Percentiles rank a stretch among this genome's conserved stretches.
phyloP scores from a whole-genome alignment of 2,888 invertebrate genomes.

The Leistus spinibarbis region DNA sequence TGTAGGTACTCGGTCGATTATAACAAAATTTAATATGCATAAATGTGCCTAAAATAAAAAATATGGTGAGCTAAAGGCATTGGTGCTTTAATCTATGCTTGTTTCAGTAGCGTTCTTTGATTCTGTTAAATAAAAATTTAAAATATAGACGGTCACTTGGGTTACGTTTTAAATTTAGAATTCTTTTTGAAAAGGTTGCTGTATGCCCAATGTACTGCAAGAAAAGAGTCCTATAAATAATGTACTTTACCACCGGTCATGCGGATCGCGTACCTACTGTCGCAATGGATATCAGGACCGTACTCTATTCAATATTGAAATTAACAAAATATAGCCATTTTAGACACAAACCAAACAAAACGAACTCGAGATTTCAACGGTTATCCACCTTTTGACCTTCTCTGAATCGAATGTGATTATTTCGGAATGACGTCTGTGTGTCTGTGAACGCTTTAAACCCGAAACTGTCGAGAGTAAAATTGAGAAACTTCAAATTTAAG shows the following conservation, averaged over 20 bases:
- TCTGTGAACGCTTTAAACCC: no score
- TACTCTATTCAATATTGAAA: background rate
- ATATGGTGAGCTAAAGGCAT: no score
- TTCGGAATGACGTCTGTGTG: no score
- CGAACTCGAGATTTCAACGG: no score
- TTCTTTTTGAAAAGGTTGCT: background rate
- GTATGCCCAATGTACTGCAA: background rate
- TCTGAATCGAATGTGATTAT: no score
- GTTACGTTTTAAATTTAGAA: background rate
- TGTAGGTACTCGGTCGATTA: no score
- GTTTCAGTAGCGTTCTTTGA: background rate
- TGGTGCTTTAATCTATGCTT: no score
- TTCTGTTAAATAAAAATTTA: background rate
- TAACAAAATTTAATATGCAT: no score
- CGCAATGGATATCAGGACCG: background rate
- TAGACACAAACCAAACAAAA: background rate
- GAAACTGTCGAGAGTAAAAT: no score
- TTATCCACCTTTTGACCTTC: no score
- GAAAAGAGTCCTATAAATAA: background rate
- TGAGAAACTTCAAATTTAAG: no score
- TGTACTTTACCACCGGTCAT: background rate
- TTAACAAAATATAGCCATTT: background rate
- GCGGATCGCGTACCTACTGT: background rate
- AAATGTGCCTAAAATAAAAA: no score
- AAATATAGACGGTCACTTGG: background rate